phyloP scores from a whole-genome alignment of 2,888 invertebrate species.

The Leptinotarsa haldemani region DNA sequence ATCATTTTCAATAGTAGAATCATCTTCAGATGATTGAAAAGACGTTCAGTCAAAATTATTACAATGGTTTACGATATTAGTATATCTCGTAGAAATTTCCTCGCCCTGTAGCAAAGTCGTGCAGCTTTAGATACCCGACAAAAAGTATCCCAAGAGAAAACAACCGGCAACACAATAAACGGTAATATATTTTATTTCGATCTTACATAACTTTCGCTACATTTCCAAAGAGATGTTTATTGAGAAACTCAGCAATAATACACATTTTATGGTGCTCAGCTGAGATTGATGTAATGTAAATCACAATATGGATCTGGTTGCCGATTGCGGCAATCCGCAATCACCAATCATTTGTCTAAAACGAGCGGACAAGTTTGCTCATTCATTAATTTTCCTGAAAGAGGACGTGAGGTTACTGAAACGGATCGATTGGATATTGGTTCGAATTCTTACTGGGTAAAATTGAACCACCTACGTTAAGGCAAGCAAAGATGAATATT shows the following conservation, averaged over 20 bases:
- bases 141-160: slow-evolving; percentile 22
- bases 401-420: not conserved
- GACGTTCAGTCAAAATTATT: too few relatives aligned
- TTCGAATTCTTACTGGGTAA: not conserved
- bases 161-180: slow-evolving; percentile 13
- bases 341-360: slow-evolving; percentile 39
- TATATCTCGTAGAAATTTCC: not conserved
- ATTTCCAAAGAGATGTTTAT: slow-evolving; percentile 18
- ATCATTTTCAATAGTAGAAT: too few relatives aligned
- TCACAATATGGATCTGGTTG: slow-evolving; percentile 41
- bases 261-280: slow-evolving; percentile 23
- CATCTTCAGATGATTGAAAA: too few relatives aligned
- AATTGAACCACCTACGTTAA: not conserved
- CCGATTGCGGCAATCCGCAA: slow-evolving; percentile 28
- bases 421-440: not conserved
- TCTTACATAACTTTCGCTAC: slow-evolving; percentile 25
- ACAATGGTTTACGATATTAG: not conserved
- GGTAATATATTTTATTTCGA: slow-evolving; percentile 15
- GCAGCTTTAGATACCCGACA: slow-evolving; percentile 11
- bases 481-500: too few relatives aligned
- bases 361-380: slow-evolving; percentile 29
- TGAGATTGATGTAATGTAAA: slow-evolving; percentile 42
- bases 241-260: slow-evolving; percentile 38
- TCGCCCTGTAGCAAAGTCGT: not conserved
- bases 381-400: slow-evolving; percentile 25